Evolutionary conservation across 1,140 invertebrate species (phyloP).

Genomic region (Dolichoris vasculosae): DNA sequence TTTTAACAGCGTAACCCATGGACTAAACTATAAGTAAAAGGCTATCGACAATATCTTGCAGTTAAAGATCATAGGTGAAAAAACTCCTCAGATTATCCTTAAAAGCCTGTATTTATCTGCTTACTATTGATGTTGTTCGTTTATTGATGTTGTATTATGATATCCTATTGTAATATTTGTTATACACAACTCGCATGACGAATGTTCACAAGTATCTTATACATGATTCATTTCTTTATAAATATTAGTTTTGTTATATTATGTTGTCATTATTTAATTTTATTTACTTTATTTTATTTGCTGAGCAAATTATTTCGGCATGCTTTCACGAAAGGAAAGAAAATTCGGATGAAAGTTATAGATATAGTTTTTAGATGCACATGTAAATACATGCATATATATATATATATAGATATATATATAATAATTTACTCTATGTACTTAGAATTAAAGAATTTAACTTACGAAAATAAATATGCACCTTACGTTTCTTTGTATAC

Average conservation of each 20-base stretch:
- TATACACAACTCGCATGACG: constrained; percentile 37
- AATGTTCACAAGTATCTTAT: constrained; percentile 30
- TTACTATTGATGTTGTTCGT: constrained; percentile 51
- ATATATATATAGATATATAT: background rate
- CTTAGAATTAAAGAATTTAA: constrained; percentile 26
- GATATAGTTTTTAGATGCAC: background rate
- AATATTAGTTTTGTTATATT: constrained; percentile 18
- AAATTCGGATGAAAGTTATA: background rate
- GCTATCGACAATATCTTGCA: constrained; percentile 66
- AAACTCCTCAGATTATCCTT: constrained; percentile 52
- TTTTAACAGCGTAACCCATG: constrained; percentile 70
- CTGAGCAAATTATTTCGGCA: background rate
- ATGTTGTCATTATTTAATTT: background rate
- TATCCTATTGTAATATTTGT: constrained; percentile 40
- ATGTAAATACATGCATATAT: background rate
- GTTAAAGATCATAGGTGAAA: constrained; percentile 68
- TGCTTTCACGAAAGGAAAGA: background rate
- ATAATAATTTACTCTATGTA: background rate
- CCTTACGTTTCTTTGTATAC: too few species aligned
- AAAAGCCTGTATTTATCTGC: constrained; percentile 46
- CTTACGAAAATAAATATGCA: too few species aligned
- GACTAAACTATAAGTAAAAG: constrained; percentile 67
- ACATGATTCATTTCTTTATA: constrained; percentile 5
- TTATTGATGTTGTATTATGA: constrained; percentile 39
- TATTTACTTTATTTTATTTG: constrained; percentile 7